Percentiles rank a stretch among this genome's conserved stretches.
Conservation (phyloP, 2,888 invertebrate genomes). For the Cartodere bifasciata region DNA sequence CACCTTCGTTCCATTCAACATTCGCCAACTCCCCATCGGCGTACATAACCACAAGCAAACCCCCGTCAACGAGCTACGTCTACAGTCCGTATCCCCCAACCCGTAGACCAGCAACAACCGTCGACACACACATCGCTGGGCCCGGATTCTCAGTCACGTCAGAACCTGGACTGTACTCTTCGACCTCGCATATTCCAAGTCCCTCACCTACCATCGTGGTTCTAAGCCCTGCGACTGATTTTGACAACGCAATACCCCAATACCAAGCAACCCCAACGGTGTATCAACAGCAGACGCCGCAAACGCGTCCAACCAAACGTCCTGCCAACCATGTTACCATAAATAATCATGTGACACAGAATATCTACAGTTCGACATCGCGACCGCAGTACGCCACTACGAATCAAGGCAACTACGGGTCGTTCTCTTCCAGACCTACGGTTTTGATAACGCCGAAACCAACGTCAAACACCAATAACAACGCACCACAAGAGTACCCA, state of each 20-base stretch:
- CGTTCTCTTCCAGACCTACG: constrained; percentile 45
- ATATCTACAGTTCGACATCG: constrained; percentile 38
- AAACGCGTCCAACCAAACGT: constrained; percentile 26
- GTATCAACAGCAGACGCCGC: constrained; percentile 8
- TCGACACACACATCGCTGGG: constrained; percentile 23
- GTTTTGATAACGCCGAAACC: constrained; percentile 60
- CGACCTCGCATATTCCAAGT: constrained; percentile 23
- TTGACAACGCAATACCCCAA: constrained; percentile 12
- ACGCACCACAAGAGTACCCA: constrained; percentile 21
- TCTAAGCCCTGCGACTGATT: constrained; percentile 37
- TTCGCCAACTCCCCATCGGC: constrained; percentile 23
- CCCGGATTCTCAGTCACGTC: constrained; percentile 25
- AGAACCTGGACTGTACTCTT: constrained; percentile 16
- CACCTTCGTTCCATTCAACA: constrained; percentile 27
- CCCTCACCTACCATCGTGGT: constrained; percentile 49
- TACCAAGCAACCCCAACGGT: constrained; percentile 7
- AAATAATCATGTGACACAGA: constrained; percentile 47
- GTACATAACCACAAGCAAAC: constrained; percentile 25
- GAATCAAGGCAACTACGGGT: constrained; percentile 27
- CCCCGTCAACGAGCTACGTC: constrained; percentile 35
- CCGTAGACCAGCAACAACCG: constrained; percentile 20
- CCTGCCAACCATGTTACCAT: constrained; percentile 42
- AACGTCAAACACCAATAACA: constrained; percentile 28
- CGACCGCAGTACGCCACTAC: constrained; percentile 27
- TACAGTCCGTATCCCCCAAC: constrained; percentile 25